Evolutionary conservation across 2,797 vertebrate genomes (phyloP), one percentile per base, ranked within the genome.

Genomic region (Gephyroberyx darwinii): DNA sequence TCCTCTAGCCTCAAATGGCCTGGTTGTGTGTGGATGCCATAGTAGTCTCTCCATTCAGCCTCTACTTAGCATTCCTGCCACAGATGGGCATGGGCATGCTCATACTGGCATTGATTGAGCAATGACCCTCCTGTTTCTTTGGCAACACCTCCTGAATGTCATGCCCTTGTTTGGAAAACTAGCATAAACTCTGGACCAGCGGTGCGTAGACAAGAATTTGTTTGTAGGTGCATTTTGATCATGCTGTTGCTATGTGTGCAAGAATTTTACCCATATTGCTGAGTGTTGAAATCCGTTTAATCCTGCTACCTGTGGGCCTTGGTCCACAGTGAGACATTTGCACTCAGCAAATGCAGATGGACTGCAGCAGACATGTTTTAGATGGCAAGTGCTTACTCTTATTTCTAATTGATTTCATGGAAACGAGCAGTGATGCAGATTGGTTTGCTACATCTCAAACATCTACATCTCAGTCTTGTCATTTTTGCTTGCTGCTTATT

Each of bases 11-110:
- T 83, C 76, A 77, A 39, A 81, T 80, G 62, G 61, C 59, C 35
- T 43, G 68, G 74, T 19, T 65, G 61, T 72, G 60, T 65, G 59
- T 74, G 63, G 67, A 80, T 87, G 76, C 65, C 63, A 37, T 77
- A 73, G 78, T 81, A 81, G 60, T 52, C 33, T 63, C 35, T 45
- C 58, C 56, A 71, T 78, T 81, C 69, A 65, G 54, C 35, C 16
- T 31, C 73, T 70, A 61, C 69, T 84, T 55, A 80, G 74, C 80
- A 86, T 86, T 88, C 84, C 81, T 89, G 55, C 80, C 60, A 58
- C 26, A 26, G 26, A 26, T 76, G 60, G 83, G 39, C 71, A 87
- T 57, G 78, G 78, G 74, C 84, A 76, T 77, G 78, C 72, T 81
- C 78, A 66, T 58, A 54, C 80, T 63, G 53, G 71, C 66, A 70